Conservation (phyloP, 2,113 vertebrate species). For the Clarias macrocephalus region DNA sequence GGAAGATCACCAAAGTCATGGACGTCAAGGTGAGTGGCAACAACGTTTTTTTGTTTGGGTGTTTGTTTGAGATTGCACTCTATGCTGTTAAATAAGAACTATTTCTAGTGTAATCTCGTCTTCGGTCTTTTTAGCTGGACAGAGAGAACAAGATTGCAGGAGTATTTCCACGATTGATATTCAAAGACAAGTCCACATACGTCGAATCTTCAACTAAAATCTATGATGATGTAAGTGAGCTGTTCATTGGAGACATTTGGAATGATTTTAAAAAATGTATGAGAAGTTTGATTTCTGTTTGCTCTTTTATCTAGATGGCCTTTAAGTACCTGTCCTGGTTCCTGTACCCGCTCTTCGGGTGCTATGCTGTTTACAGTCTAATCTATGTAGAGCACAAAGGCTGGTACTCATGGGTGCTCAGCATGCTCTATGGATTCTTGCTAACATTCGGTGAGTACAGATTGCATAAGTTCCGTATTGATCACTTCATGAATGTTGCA, state of each 20-base stretch:
- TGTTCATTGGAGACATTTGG: neutral
- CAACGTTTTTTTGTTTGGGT: neutral
- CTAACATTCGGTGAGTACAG: conserved; percentile 71
- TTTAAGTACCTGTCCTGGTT: conserved; percentile 93
- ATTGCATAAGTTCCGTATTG: neutral
- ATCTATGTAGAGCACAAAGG: conserved; percentile 96
- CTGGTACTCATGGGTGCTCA: conserved; percentile 95
- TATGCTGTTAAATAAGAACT: neutral
- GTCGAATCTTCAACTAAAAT: conserved; percentile 91
- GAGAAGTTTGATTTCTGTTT: neutral
- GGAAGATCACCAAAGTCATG: conserved; percentile 99
- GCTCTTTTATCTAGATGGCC: conserved; percentile 80
- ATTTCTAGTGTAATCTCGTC: neutral
- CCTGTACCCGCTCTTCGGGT: conserved; percentile 90
- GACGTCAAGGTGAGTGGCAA: conserved; percentile 82
- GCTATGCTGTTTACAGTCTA: conserved; percentile 91
- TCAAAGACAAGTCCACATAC: conserved; percentile 93
- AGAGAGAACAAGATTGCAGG: conserved; percentile 84
- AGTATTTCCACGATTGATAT: conserved; percentile 78
- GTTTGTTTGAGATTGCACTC: no score
- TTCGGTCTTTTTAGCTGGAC: conserved; percentile 77
- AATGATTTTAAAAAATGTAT: neutral
- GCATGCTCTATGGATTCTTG: conserved; percentile 96
- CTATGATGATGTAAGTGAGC: conserved; percentile 85
- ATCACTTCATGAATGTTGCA: neutral